Conservation (phyloP, 2,113 vertebrate genomes). For the Carassius gibelio region DNA sequence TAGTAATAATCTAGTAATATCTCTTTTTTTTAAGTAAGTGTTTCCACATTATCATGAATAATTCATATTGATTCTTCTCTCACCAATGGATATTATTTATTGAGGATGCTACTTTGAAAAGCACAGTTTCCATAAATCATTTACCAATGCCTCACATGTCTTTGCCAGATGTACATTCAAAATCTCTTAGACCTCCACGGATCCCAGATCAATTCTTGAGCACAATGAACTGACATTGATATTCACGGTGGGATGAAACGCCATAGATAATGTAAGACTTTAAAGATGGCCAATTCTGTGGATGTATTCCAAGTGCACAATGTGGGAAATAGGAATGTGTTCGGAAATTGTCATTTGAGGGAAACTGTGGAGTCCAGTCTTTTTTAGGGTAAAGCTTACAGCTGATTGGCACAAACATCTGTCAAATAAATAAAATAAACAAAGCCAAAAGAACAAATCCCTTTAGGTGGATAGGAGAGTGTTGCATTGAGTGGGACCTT, state of each 20-base stretch:
- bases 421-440: background rate
- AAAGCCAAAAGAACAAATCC: background rate
- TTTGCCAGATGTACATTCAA: constrained; percentile 12
- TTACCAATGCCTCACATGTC: constrained; percentile 28
- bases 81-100: constrained; percentile 25
- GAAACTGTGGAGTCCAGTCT: background rate
- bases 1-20: constrained; percentile 27
- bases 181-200: background rate
- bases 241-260: background rate
- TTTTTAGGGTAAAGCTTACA: background rate
- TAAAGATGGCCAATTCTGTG: background rate
- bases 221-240: constrained; percentile 19
- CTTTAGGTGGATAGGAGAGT: background rate
- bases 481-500: constrained; percentile 43
- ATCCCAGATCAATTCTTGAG: background rate
- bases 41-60: constrained; percentile 6
- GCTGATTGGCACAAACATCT: background rate
- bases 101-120: constrained; percentile 17
- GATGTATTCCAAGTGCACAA: background rate
- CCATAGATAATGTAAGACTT: constrained; percentile 7
- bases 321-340: background rate
- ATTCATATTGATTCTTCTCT: constrained; percentile 9
- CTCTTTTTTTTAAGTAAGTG: constrained; percentile 22
- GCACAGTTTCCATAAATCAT: constrained; percentile 25
- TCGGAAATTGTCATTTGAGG: background rate